phyloP scores from a whole-genome alignment of 2,797 vertebrate genomes.

The Gobio occitaniae region DNA sequence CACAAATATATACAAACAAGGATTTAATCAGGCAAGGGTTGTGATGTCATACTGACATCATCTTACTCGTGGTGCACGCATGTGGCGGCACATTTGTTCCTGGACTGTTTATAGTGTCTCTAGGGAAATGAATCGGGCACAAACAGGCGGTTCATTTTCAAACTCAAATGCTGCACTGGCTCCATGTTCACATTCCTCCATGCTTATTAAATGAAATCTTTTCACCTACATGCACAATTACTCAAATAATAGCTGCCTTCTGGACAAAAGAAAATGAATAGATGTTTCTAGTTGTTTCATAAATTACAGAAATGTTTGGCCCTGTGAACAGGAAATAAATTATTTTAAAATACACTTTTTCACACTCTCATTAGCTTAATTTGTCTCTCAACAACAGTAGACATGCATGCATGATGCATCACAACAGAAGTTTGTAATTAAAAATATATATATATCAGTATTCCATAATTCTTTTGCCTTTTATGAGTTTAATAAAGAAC shows the following conservation, averaged over 20 bases:
- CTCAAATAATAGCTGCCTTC: background rate
- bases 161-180: slow-evolving; percentile 1
- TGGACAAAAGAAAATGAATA: background rate
- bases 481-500: no score
- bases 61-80: background rate
- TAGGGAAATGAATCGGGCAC: slow-evolving; percentile 25
- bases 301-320: background rate
- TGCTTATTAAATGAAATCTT: background rate
- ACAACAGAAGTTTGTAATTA: background rate
- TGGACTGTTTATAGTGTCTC: slow-evolving; percentile 23
- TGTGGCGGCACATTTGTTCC: background rate
- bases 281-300: background rate
- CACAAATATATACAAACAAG: slow-evolving; percentile 8
- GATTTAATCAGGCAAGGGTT: background rate
- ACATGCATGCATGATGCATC: background rate
- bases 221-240: slow-evolving; percentile 17
- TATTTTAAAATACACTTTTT: background rate
- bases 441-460: no score
- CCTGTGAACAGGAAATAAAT: background rate
- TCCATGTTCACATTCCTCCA: slow-evolving; percentile 17
- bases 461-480: no score
- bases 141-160: slow-evolving; percentile 9
- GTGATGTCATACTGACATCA: slow-evolving; percentile 20
- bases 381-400: background rate
- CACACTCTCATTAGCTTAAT: background rate